Evolutionary conservation across 2,888 invertebrate genomes (phyloP), one percentile per base, ranked within the genome.

Genomic region (Ophioninae sp.): DNA sequence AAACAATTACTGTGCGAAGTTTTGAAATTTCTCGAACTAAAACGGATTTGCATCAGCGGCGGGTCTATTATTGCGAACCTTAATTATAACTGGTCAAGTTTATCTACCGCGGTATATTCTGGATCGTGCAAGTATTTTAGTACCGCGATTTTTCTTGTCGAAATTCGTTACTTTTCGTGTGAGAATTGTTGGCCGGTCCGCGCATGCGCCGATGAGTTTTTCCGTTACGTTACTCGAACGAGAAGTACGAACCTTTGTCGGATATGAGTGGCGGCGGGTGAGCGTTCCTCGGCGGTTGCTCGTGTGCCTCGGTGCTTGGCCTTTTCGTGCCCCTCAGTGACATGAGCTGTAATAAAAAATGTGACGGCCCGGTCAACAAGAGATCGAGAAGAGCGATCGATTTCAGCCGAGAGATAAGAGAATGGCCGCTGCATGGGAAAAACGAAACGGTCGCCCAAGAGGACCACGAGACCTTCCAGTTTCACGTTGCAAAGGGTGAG

Each of bases 261-360:
- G 95, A 95, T 86, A 96, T 95, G 9, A 96, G 93, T 10, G 96
- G 95, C 6, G 95, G 95, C 13, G 95, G 95, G 86, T 95, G 94
- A 2, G 90, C 73, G 13, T 89, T 87, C 75, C 91, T 88, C 39
- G 89, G 72, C 6, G 90, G 87, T 44, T 86, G 85, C 39, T 91
- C 90, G 64, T 94, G 91, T 44, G 94, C 92, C 79, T 94, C 94
- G n/a, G 93, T 90, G 85, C 92, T 94, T 67, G 93, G 92, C 77
- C 94, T 91, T 89, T 95, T 95, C 61, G 94, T 94, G 77, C 94
- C 94, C 83, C 94, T 90, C 71, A 95, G 88, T 0, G 94, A 93
- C 93, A 95, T 93, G 72, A 95, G 89, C 95, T 95, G 93, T 0
- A 89, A 88, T 10, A n/a, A 79, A 20, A 79, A 51, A 56, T 10